These are phyloP conservation scores for Girardinus metallicus DNA, from an alignment of 2,797 vertebrate species.

Conservation along the genomic window DNA sequence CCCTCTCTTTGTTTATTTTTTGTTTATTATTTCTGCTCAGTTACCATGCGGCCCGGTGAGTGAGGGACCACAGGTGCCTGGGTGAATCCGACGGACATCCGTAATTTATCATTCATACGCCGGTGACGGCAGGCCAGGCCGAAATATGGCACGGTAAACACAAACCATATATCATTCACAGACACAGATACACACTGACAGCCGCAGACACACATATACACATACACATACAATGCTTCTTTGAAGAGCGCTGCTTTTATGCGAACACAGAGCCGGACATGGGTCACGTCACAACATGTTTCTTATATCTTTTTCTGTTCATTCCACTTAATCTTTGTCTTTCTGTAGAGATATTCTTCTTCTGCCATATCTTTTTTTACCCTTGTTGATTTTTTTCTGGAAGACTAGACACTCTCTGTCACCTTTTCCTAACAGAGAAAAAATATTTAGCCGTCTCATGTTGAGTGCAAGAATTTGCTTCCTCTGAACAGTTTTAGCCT, in stretches of 20 bases:
- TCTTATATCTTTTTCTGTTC: constrained; percentile 53
- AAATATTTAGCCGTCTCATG: constrained; percentile 12
- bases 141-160: constrained; percentile 87
- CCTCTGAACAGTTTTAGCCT: constrained; percentile 25
- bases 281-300: constrained; percentile 71
- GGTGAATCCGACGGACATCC: constrained; percentile 80
- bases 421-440: neutral
- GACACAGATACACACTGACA: constrained; percentile 66
- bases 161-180: constrained; percentile 85
- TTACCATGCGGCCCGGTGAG: constrained; percentile 55
- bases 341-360: constrained; percentile 36
- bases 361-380: constrained; percentile 18
- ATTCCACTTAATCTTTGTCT: constrained; percentile 64
- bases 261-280: constrained; percentile 58
- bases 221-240: constrained; percentile 62
- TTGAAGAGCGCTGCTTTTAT: constrained; percentile 71
- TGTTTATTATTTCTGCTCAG: constrained; percentile 55
- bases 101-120: constrained; percentile 87
- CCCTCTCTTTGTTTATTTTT: constrained; percentile 38
- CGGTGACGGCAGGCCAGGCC: constrained; percentile 80
- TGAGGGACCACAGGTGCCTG: constrained; percentile 77
- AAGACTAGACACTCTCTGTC: constrained; percentile 17
- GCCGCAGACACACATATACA: constrained; percentile 38
- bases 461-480: constrained; percentile 7
- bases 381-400: constrained; percentile 15